phyloP scores from a whole-genome alignment of 2,797 vertebrate species.

The Lacerta bilineata region DNA sequence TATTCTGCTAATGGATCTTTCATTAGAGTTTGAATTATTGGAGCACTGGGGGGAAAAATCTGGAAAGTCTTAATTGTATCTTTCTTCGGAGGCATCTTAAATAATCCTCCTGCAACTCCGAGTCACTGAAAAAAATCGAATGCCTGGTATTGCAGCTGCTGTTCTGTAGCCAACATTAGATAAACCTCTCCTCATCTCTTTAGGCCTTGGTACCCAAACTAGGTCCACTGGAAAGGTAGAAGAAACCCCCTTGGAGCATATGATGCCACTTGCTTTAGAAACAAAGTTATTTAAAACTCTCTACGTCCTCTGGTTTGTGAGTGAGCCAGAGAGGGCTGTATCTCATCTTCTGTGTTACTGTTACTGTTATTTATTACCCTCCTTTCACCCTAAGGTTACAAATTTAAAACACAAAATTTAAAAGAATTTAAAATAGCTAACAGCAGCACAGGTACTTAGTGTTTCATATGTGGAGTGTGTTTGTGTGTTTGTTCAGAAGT shows the following conservation, averaged over 20 bases:
- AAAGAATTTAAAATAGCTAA: no score
- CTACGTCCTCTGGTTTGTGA: background rate
- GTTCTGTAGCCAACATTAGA: background rate
- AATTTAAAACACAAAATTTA: no score
- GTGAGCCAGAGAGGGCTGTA: background rate
- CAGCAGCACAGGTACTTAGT: background rate
- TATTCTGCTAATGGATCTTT: background rate
- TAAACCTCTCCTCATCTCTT: background rate
- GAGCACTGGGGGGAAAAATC: background rate
- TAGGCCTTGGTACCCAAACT: background rate
- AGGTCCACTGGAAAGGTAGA: background rate
- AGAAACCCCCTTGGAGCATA: slow-evolving; percentile 17
- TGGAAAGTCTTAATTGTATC: slow-evolving; percentile 9
- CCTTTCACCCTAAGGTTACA: no score
- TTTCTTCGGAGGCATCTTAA: slow-evolving; percentile 19
- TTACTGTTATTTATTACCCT: no score
- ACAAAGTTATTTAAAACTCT: background rate
- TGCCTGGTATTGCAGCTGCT: slow-evolving; percentile 38
- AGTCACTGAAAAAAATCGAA: slow-evolving; percentile 50
- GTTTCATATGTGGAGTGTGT: background rate
- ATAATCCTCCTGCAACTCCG: slow-evolving; percentile 32
- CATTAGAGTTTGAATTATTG: background rate
- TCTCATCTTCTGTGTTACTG: background rate
- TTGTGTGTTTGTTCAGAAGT: background rate
- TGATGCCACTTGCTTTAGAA: slow-evolving; percentile 25